Percentiles rank a stretch among this genome's conserved stretches.
Evolutionary conservation across 1,140 invertebrate species (phyloP).

Genomic region (Goniozus legneri): DNA sequence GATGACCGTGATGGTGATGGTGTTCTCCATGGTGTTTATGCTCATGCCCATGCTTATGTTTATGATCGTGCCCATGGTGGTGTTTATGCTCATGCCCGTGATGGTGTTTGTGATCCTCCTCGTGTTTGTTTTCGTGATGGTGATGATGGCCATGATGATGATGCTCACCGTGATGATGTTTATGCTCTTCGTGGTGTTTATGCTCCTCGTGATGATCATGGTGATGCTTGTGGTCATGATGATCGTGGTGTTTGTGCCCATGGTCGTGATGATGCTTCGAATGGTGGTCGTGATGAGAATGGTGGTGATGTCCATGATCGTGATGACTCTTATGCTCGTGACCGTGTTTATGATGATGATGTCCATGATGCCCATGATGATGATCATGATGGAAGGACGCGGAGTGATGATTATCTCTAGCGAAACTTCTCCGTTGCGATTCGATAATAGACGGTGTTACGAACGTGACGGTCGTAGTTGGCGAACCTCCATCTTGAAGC

Average conservation of each 20-base stretch:
- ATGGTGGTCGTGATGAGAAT: slow-evolving; percentile 19
- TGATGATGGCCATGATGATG: slow-evolving; percentile 26
- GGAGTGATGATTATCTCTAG: slow-evolving; percentile 10
- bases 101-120: slow-evolving; percentile 26
- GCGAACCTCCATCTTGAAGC: not conserved
- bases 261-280: slow-evolving; percentile 20
- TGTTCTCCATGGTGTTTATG: slow-evolving; percentile 35
- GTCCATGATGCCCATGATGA: slow-evolving; percentile 8
- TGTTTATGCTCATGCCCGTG: slow-evolving; percentile 29
- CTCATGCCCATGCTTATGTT: slow-evolving; percentile 31
- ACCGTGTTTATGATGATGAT: slow-evolving; percentile 17
- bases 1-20: slow-evolving; percentile 35
- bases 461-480: not conserved
- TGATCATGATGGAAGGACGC: slow-evolving; percentile 19
- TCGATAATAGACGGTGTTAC: slow-evolving; percentile 1
- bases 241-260: slow-evolving; percentile 18
- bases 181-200: slow-evolving; percentile 23
- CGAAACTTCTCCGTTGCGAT: slow-evolving; percentile 11
- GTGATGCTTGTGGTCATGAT: slow-evolving; percentile 15
- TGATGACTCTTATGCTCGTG: no score
- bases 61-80: slow-evolving; percentile 31
- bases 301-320: slow-evolving; percentile 16
- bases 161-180: slow-evolving; percentile 22
- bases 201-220: slow-evolving; percentile 25
- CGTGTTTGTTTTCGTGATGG: slow-evolving; percentile 25